Evolutionary conservation across 2,797 vertebrate genomes (phyloP).

Genomic region (Aplochiton taeniatus): DNA sequence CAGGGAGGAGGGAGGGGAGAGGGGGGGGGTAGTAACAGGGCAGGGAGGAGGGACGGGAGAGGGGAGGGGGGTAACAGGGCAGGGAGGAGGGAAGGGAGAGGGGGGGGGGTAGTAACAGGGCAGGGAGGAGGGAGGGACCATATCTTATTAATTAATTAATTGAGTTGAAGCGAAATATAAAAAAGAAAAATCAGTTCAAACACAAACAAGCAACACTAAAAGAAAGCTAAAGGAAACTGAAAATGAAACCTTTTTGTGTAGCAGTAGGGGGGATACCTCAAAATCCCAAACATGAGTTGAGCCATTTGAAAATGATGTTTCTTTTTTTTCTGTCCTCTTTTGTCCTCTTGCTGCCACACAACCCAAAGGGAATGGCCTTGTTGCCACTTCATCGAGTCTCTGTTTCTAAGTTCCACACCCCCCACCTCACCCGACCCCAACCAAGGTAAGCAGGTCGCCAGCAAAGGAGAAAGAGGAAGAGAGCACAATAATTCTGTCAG

Average conservation of each 20-base stretch:
- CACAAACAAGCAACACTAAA: no score
- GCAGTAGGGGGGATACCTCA: no score
- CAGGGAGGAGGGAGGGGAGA: constrained; percentile 34
- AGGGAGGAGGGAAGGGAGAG: constrained; percentile 51
- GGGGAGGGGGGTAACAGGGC: constrained; percentile 40
- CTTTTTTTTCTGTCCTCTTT: no score
- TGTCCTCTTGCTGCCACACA: constrained; percentile 57
- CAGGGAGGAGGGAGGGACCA: constrained; percentile 73
- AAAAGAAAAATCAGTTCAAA: no score
- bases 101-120: neutral
- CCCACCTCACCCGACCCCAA: constrained; percentile 26
- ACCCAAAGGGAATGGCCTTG: constrained; percentile 51
- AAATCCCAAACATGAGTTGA: no score
- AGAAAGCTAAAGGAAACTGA: no score
- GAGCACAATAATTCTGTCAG: constrained; percentile 56
- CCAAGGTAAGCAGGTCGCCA: constrained; percentile 43
- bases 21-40: neutral
- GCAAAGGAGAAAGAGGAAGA: constrained; percentile 41
- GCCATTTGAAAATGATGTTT: no score
- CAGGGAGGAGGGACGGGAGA: constrained; percentile 71
- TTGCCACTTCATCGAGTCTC: constrained; percentile 29
- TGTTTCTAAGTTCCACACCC: constrained; percentile 11
- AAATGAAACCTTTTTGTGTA: no score
- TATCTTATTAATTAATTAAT: constrained; percentile 62
- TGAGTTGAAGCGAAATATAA: constrained; percentile 2